Evolutionary conservation across 2,888 invertebrate species (phyloP), one percentile per base, ranked within the genome.

Genomic region (Acronicta aceris): DNA sequence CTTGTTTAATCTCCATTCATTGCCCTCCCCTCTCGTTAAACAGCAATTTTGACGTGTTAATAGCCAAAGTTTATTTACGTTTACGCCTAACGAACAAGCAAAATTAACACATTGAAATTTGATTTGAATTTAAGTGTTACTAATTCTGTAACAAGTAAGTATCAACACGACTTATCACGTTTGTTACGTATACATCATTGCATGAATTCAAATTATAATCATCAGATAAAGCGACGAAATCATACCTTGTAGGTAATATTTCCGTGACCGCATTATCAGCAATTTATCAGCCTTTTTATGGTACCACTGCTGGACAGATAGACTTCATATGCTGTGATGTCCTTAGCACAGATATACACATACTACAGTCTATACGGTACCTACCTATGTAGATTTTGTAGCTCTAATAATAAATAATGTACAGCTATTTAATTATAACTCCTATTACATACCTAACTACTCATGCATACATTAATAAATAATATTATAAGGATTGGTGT

Each of bases 1-100:
- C 88, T 88, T 89, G 90, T 90, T 91, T 92, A 92, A 92, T 93
- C 92, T 92, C 83, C 86, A 90, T 92, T 90, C 87, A 88, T 86
- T 87, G 88, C 85, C 83, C 85, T 85, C 84, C 89, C 86, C 88
- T 86, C 89, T 91, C 90, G 91, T 90, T 89, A 89, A 90, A 90
- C 86, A 89, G 83, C 89, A 89, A 90, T 90, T 91, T 89, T 90
- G 90, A 91, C 87, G 91, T 90, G 92, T 88, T 91, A 91, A 92
- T 90, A 88, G 91, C 85, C 81, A 83, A 90, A 89, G 88, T 89
- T 89, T 90, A 88, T 88, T 88, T 87, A 88, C 88, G 86, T 69
- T 77, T 62, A 74, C 85, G 82, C 83, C 82, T 84, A 87, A 87
- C 81, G 85, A 87, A 86, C 82, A 78, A 85, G 78, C 78, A 78